Conservation (phyloP, 2,113 vertebrate genomes). For the Crotalus horridus region DNA sequence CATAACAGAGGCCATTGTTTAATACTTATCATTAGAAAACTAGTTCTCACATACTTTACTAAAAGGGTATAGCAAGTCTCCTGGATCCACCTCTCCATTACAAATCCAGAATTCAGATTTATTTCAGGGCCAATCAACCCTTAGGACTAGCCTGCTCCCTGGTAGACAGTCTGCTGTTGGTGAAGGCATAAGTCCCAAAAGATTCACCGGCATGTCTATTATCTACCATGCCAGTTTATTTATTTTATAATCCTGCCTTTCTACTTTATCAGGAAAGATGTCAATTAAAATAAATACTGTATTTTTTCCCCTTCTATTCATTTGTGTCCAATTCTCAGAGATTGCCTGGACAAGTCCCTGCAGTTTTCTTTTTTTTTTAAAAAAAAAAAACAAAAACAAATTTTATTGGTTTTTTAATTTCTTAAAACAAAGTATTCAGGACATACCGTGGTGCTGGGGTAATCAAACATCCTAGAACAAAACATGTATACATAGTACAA, state of each 20-base stretch:
- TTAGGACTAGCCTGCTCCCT: background rate
- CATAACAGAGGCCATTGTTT: background rate
- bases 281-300: background rate
- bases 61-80: background rate
- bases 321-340: background rate
- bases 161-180: background rate
- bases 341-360: background rate
- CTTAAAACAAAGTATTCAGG: too few relatives aligned
- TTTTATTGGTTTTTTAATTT: too few relatives aligned
- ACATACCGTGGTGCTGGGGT: too few relatives aligned
- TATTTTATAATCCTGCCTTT: background rate
- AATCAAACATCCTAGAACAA: too few relatives aligned
- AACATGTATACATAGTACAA: too few relatives aligned
- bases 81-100: background rate
- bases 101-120: background rate
- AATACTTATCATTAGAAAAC: background rate
- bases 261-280: background rate
- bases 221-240: background rate
- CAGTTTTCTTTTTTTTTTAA: too few relatives aligned
- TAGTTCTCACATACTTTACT: background rate
- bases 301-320: background rate
- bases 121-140: background rate
- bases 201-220: background rate
- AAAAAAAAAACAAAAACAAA: too few relatives aligned
- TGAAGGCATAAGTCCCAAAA: background rate